Conservation (phyloP, 2,113 vertebrate species). For the Colistium nudipinnis region DNA sequence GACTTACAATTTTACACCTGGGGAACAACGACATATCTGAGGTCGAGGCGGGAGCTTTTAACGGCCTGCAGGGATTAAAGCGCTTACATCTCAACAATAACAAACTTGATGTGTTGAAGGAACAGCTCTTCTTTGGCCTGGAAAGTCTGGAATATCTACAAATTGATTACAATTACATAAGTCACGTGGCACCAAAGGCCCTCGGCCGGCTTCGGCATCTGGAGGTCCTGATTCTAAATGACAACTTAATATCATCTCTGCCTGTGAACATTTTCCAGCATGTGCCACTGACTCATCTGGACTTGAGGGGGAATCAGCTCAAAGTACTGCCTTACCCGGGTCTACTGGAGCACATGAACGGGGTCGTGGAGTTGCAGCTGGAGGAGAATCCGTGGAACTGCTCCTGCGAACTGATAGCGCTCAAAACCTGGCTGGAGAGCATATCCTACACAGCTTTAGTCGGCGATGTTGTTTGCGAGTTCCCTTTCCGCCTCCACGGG, state of each 20-base stretch:
- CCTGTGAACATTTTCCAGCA: slow-evolving; percentile 93
- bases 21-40: slow-evolving; percentile 96
- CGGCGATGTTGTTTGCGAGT: slow-evolving; percentile 97
- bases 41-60: slow-evolving; percentile 93
- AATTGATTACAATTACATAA: slow-evolving; percentile 97
- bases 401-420: slow-evolving; percentile 93
- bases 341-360: slow-evolving; percentile 95
- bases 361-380: slow-evolving; percentile 94
- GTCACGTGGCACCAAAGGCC: slow-evolving; percentile 88
- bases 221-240: slow-evolving; percentile 97
- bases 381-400: slow-evolving; percentile 99
- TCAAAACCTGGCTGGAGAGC: slow-evolving; percentile 97
- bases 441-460: slow-evolving; percentile 95
- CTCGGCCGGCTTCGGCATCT: slow-evolving; percentile 90
- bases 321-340: slow-evolving; percentile 94
- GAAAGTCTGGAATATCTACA: slow-evolving; percentile 97
- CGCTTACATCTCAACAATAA: slow-evolving; percentile 97
- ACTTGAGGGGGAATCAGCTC: slow-evolving; percentile 94
- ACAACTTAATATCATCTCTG: slow-evolving; percentile 93
- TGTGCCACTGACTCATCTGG: slow-evolving; percentile 96
- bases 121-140: slow-evolving; percentile 93
- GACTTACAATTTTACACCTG: slow-evolving; percentile 93
- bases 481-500: slow-evolving; percentile 94
- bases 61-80: slow-evolving; percentile 91
- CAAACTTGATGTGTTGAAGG: slow-evolving; percentile 91